Percentiles rank a stretch among this genome's conserved stretches.
phyloP scores from a whole-genome alignment of 2,113 vertebrate genomes.

The Odocoileus hemionus region DNA sequence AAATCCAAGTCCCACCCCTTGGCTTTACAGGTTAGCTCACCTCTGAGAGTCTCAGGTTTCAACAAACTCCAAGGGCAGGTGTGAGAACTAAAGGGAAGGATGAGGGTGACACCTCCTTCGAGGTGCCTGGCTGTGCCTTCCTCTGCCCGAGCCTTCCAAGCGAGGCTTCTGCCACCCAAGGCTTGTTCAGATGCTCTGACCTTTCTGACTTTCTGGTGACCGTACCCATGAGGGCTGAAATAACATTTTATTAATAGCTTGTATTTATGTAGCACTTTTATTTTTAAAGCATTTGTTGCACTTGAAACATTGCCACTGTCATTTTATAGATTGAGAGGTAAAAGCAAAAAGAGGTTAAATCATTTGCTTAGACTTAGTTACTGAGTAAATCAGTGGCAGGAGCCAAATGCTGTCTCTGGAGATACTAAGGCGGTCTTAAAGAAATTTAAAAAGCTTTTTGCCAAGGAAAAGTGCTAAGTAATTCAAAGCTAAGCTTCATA shows the following conservation, averaged over 20 bases:
- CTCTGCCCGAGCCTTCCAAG: background rate
- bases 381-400: constrained; percentile 15
- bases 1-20: background rate
- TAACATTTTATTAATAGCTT: background rate
- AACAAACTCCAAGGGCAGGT: background rate
- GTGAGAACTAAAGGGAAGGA: background rate
- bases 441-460: constrained; percentile 40
- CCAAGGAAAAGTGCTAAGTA: constrained; percentile 53
- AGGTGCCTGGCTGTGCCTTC: background rate
- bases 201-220: background rate
- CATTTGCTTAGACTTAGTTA: constrained; percentile 12
- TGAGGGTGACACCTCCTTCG: background rate
- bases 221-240: background rate
- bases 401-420: constrained; percentile 25
- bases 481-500: constrained; percentile 43
- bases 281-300: background rate
- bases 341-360: constrained; percentile 32
- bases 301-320: constrained; percentile 4
- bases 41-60: background rate
- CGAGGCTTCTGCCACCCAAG: background rate
- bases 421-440: constrained; percentile 3
- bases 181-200: background rate
- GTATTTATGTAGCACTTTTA: background rate
- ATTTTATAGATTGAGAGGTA: constrained; percentile 9
- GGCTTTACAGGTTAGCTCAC: background rate